phyloP scores from a whole-genome alignment of 2,113 vertebrate species.

The Centropristis striata region DNA sequence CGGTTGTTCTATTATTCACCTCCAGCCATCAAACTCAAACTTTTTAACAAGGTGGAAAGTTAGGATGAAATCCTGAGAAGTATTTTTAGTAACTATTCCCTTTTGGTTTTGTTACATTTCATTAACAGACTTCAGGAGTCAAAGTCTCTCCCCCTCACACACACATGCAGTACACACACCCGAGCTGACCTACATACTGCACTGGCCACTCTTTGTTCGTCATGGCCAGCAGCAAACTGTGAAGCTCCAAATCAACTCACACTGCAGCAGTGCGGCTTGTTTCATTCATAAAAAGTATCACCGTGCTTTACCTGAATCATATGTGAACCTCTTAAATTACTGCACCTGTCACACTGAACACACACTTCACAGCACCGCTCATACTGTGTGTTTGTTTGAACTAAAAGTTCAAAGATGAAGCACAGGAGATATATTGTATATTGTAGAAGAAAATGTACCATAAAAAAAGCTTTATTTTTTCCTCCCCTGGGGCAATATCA shows the following conservation, averaged over 20 bases:
- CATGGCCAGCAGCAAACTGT: slow-evolving; percentile 22
- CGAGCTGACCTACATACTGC: slow-evolving; percentile 46
- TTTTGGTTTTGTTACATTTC: slow-evolving; percentile 12
- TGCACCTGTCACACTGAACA: not conserved
- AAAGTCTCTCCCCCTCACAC: not conserved
- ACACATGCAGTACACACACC: not conserved
- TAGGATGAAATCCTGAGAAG: not conserved
- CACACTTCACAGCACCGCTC: not conserved
- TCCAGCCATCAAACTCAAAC: not conserved
- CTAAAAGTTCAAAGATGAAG: not conserved
- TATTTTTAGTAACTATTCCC: slow-evolving; percentile 4
- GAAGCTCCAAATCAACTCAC: slow-evolving; percentile 25
- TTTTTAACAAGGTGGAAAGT: not conserved
- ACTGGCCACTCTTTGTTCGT: slow-evolving; percentile 39
- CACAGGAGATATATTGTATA: no score
- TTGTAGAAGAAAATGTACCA: no score
- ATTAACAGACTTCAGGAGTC: slow-evolving; percentile 7
- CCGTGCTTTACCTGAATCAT: not conserved
- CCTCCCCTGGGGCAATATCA: no score
- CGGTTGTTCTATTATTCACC: not conserved
- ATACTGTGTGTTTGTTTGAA: not conserved
- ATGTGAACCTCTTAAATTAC: not conserved
- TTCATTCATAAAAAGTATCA: slow-evolving; percentile 28
- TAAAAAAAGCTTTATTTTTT: no score
- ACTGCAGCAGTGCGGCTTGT: not conserved